These are phyloP conservation scores for Salvelinus alpinus DNA, from an alignment of 2,113 vertebrate species.

Conservation along the genomic window DNA sequence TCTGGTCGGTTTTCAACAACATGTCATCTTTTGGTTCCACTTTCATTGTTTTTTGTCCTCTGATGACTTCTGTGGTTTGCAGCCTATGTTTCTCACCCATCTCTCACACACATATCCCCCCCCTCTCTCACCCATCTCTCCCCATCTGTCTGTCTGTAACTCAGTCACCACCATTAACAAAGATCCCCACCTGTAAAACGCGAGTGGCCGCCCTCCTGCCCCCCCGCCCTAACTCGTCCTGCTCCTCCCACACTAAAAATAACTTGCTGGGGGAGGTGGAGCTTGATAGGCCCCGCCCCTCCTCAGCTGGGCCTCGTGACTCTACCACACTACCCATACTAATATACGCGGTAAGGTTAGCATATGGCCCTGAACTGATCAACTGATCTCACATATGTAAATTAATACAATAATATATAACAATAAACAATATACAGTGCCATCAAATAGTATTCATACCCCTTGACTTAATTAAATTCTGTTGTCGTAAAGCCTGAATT, in stretches of 20 bases:
- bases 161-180: conserved; percentile 73
- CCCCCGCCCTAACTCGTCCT: conserved; percentile 77
- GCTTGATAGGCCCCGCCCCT: conserved; percentile 73
- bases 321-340: conserved; percentile 71
- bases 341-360: conserved; percentile 77
- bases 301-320: conserved; percentile 74
- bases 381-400: neutral
- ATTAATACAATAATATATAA: neutral
- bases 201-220: conserved; percentile 74
- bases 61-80: too few relatives aligned
- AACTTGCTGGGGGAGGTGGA: conserved; percentile 70
- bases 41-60: too few relatives aligned
- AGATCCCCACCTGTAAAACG: conserved; percentile 87
- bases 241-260: conserved; percentile 69
- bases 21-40: too few relatives aligned
- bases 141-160: conserved; percentile 25
- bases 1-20: neutral
- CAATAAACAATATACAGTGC: too few relatives aligned
- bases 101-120: too few relatives aligned
- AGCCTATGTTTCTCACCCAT: too few relatives aligned
- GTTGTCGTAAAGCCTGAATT: too few relatives aligned
- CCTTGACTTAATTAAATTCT: too few relatives aligned
- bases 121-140: too few relatives aligned
- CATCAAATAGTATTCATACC: too few relatives aligned
- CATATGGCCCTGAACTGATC: neutral